These are phyloP conservation scores for Chloroclysta siterata DNA, from an alignment of 2,888 invertebrate genomes.

Conservation along the genomic window DNA sequence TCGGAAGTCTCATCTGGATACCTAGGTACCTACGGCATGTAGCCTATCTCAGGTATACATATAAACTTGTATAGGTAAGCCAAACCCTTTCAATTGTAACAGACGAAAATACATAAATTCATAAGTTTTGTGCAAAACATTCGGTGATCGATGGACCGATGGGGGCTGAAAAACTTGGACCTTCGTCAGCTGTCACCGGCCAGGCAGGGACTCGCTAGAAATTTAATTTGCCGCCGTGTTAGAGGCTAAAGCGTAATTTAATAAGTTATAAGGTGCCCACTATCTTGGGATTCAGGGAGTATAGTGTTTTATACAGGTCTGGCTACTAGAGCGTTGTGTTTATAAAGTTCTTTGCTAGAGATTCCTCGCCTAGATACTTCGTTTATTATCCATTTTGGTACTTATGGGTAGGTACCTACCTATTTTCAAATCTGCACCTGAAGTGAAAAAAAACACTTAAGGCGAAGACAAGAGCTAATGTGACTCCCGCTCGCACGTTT, in stretches of 20 bases:
- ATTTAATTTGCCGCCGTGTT: constrained; percentile 72
- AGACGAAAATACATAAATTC: constrained; percentile 41
- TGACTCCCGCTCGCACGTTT: no score
- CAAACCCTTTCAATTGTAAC: constrained; percentile 20
- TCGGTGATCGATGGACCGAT: constrained; percentile 46
- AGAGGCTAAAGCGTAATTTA: constrained; percentile 53
- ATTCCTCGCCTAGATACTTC: no score
- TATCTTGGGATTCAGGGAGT: constrained; percentile 17
- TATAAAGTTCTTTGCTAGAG: no score
- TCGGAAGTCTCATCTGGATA: neutral
- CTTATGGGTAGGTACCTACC: no score
- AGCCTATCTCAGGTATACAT: neutral
- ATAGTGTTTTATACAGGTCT: neutral
- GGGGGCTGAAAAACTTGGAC: constrained; percentile 56
- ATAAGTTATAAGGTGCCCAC: constrained; percentile 47
- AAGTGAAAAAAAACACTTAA: no score
- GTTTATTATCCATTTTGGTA: no score
- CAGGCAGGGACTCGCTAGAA: constrained; percentile 59
- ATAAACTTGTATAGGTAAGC: neutral
- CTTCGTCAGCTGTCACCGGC: constrained; percentile 74
- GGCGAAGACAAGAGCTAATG: no score
- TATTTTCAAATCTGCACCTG: no score
- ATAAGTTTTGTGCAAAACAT: constrained; percentile 41
- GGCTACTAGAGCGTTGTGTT: no score
- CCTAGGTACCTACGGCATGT: neutral